Evolutionary conservation across 1,140 invertebrate species (phyloP).

Genomic region (Mizuhopecten yessoensis): DNA sequence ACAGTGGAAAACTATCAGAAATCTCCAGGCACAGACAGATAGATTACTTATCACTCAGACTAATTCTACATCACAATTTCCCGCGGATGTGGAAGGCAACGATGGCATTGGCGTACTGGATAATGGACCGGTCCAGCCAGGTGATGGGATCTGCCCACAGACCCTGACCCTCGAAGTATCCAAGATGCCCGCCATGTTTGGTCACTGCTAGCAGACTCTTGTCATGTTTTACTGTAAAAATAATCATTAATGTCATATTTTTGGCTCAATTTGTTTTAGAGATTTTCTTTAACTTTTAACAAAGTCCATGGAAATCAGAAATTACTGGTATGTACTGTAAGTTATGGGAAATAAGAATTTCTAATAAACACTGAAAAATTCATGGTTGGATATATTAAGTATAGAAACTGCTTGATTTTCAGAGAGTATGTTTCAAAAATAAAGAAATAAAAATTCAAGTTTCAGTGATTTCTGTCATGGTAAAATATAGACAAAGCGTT

Average conservation of each 20-base stretch:
- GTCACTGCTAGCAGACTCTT: constrained; percentile 91
- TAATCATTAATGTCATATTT: not conserved
- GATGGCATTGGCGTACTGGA: constrained; percentile 84
- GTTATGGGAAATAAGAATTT: too few relatives aligned
- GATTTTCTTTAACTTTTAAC: too few relatives aligned
- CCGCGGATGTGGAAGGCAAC: constrained; percentile 48
- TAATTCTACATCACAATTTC: not conserved
- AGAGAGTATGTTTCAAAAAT: too few relatives aligned
- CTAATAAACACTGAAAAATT: too few relatives aligned
- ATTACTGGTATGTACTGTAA: too few relatives aligned
- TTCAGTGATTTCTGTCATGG: too few relatives aligned
- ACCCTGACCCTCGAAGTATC: constrained; percentile 90
- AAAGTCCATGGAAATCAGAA: too few relatives aligned
- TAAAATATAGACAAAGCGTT: too few relatives aligned
- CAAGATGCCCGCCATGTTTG: constrained; percentile 95
- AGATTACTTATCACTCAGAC: not conserved
- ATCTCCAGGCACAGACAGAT: not conserved
- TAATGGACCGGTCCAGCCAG: constrained; percentile 93
- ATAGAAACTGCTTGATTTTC: too few relatives aligned
- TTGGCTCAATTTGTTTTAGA: not conserved
- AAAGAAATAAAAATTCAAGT: too few relatives aligned
- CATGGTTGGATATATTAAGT: too few relatives aligned
- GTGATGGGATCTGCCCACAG: constrained; percentile 91
- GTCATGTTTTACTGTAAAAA: constrained; percentile 87
- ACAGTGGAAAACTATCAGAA: not conserved